Evolutionary conservation across 2,888 invertebrate species (phyloP).

Genomic region (Stramonita haemastoma): DNA sequence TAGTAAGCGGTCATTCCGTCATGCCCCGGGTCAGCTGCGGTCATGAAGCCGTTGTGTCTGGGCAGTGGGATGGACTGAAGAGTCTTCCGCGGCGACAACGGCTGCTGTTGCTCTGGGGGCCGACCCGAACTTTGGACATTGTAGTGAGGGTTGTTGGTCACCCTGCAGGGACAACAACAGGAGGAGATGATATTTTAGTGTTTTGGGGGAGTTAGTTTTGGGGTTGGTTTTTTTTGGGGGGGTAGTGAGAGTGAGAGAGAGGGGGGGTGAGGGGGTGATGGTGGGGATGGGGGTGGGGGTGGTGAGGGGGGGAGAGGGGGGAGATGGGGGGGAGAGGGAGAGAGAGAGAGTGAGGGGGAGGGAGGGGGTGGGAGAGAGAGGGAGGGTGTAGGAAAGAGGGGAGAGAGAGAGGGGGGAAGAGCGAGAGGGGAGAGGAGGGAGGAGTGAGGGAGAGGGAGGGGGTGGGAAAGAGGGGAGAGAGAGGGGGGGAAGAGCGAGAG

Average conservation of each 20-base stretch:
- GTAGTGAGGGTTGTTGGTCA: neutral
- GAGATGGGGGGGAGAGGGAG: too few relatives aligned
- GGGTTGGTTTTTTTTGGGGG: too few relatives aligned
- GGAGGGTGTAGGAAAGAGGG: neutral
- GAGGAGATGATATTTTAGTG: too few relatives aligned
- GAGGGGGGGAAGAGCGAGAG: neutral
- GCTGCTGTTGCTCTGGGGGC: neutral
- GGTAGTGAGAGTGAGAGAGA: too few relatives aligned
- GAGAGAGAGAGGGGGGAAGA: neutral
- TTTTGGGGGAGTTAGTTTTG: too few relatives aligned
- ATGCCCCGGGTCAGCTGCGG: slow-evolving; percentile 22
- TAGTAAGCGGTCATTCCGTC: slow-evolving; percentile 28
- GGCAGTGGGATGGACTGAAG: slow-evolving; percentile 33
- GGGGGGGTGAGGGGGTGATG: too few relatives aligned
- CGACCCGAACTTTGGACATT: neutral
- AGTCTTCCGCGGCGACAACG: too few relatives aligned
- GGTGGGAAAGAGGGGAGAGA: neutral
- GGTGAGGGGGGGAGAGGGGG: too few relatives aligned
- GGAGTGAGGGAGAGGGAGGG: neutral
- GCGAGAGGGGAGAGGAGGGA: neutral
- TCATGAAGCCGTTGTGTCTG: slow-evolving; percentile 35
- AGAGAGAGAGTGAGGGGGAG: too few relatives aligned
- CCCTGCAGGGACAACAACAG: too few relatives aligned
- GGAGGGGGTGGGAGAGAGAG: too few relatives aligned
- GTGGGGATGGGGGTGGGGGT: too few relatives aligned